Evolutionary conservation across 1,140 invertebrate species (phyloP).

Genomic region (Bombus polaris): DNA sequence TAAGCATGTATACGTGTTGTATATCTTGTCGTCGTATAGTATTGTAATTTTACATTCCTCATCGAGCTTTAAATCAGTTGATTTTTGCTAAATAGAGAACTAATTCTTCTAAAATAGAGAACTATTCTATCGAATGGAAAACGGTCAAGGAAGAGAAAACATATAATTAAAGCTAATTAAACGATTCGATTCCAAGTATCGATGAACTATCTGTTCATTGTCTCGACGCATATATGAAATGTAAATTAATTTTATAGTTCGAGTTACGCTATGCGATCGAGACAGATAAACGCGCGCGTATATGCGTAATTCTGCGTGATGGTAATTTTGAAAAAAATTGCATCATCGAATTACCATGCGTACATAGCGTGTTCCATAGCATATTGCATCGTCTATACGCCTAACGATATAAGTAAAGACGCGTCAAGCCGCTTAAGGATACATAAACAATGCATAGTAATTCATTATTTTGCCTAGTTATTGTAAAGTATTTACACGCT

Average conservation of each 20-base stretch:
- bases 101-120: not conserved
- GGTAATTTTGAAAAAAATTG: constrained; percentile 47
- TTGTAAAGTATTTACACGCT: not conserved
- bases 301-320: not conserved
- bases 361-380: not conserved
- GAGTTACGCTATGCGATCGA: constrained; percentile 7
- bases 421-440: not conserved
- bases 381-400: not conserved
- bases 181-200: not conserved
- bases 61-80: not conserved
- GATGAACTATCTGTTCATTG: not conserved
- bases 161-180: not conserved
- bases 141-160: not conserved
- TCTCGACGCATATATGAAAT: not conserved
- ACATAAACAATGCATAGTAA: not conserved
- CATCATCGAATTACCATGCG: constrained; percentile 44
- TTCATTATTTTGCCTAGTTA: not conserved
- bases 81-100: not conserved
- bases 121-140: not conserved
- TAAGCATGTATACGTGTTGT: too few relatives aligned
- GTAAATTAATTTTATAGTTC: constrained; percentile 16
- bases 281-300: not conserved
- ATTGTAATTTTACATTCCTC: too few relatives aligned
- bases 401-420: not conserved
- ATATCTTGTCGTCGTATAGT: not conserved